phyloP scores from a whole-genome alignment of 2,113 vertebrate species.

The Heterochromis multidens region DNA sequence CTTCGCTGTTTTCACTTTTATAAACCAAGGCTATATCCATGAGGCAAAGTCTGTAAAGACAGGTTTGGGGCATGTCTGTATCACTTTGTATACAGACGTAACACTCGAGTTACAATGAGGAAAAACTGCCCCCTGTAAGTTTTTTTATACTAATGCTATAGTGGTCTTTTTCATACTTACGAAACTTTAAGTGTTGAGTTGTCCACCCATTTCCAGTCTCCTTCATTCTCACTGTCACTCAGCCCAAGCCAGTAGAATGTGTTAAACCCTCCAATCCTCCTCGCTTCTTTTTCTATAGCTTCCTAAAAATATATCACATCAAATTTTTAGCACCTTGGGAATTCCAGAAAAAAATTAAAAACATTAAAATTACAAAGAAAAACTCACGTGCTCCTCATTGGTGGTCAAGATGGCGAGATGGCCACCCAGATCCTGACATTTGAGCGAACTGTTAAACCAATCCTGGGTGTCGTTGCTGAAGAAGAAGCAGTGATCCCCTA shows the following conservation, averaged over 20 bases:
- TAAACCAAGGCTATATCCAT: background rate
- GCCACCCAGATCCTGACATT: background rate
- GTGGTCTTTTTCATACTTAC: background rate
- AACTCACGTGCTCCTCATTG: slow-evolving; percentile 4
- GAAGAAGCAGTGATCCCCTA: slow-evolving; percentile 3
- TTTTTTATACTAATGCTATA: background rate
- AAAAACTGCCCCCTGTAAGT: background rate
- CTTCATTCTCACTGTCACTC: slow-evolving; percentile 8
- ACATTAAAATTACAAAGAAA: background rate
- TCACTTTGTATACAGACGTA: background rate
- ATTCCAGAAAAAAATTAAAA: background rate
- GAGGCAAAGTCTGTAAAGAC: background rate
- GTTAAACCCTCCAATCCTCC: background rate
- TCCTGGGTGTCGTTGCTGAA: background rate
- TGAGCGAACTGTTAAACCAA: background rate
- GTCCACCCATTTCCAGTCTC: slow-evolving; percentile 18
- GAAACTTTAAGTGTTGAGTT: background rate
- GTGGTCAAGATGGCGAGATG: slow-evolving; percentile 26
- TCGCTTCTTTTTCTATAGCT: background rate
- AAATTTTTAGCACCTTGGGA: background rate
- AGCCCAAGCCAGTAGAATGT: slow-evolving; percentile 24
- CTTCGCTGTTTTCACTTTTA: no score
- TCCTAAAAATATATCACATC: background rate
- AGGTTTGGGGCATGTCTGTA: background rate
- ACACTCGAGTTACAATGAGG: background rate